Percentiles rank a stretch among this genome's conserved stretches.
These are phyloP conservation scores for Ephestia elutella DNA, from an alignment of 1,140 invertebrate species.

Conservation along the genomic window DNA sequence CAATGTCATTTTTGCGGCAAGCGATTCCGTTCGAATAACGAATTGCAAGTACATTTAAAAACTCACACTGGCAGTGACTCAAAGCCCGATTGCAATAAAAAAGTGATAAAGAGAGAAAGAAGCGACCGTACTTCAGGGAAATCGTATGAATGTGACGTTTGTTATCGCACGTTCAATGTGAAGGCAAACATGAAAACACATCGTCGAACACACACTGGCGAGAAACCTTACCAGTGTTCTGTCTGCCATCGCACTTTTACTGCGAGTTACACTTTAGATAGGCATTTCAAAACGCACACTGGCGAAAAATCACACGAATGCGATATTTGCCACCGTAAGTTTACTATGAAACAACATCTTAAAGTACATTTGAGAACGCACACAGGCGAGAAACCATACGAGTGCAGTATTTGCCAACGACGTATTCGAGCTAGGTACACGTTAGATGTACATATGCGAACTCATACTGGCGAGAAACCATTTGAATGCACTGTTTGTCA, in stretches of 20 bases:
- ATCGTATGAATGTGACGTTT: slow-evolving; percentile 8
- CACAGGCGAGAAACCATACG: not conserved
- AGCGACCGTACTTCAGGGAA: slow-evolving; percentile 16
- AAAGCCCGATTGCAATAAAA: not conserved
- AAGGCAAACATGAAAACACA: not conserved
- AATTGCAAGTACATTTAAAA: not conserved
- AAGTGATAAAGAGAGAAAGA: not conserved
- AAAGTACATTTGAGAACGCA: not conserved
- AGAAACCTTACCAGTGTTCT: slow-evolving; percentile 9
- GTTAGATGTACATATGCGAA: slow-evolving; percentile 1
- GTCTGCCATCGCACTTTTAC: not conserved
- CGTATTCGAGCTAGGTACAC: not conserved
- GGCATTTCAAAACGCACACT: not conserved
- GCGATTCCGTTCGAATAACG: not conserved
- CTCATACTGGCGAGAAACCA: slow-evolving; percentile 5
- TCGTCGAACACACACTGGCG: not conserved
- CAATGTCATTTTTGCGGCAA: not conserved
- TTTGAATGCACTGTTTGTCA: slow-evolving; percentile 8
- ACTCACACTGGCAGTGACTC: not conserved
- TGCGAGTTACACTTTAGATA: slow-evolving; percentile 1
- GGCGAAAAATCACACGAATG: slow-evolving; percentile 76
- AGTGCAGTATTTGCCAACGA: not conserved
- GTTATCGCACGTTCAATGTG: not conserved
- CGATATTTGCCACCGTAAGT: slow-evolving; percentile 71
- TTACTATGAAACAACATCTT: slow-evolving; percentile 43